These are phyloP conservation scores for Cheilosia vernalis DNA, from an alignment of 2,888 invertebrate genomes.

Conservation along the genomic window DNA sequence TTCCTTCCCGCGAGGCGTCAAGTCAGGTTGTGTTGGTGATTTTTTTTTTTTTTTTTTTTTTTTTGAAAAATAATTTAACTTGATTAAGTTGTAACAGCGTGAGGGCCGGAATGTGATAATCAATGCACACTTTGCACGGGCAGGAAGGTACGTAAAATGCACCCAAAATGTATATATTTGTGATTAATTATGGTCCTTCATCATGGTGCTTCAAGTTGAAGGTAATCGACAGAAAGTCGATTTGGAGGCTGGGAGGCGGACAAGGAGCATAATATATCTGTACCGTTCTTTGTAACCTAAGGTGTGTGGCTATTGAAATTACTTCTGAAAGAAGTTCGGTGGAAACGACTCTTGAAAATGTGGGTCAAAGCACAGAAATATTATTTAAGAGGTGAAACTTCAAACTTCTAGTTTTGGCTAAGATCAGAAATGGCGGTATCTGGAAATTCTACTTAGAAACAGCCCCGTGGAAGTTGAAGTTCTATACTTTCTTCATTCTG, in stretches of 20 bases:
- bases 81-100: conserved; percentile 26
- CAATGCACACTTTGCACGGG: conserved; percentile 25
- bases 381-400: no score
- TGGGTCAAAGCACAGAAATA: no score
- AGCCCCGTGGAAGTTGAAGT: no score
- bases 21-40: conserved; percentile 15
- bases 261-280: no score
- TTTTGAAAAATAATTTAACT: conserved; percentile 28
- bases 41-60: conserved; percentile 26
- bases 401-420: no score
- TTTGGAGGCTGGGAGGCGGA: background rate
- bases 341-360: no score
- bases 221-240: conserved; percentile 21
- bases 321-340: no score
- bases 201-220: conserved; percentile 7
- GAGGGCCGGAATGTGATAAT: conserved; percentile 36
- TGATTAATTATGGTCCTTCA: conserved; percentile 51
- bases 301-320: no score
- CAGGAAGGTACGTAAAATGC: conserved; percentile 2
- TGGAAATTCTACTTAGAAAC: no score
- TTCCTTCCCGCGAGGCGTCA: background rate
- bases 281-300: no score
- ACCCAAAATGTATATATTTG: conserved; percentile 25
- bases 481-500: no score
- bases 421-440: no score